phyloP scores from a whole-genome alignment of 1,140 invertebrate species.

The Bombus vancouverensis region DNA sequence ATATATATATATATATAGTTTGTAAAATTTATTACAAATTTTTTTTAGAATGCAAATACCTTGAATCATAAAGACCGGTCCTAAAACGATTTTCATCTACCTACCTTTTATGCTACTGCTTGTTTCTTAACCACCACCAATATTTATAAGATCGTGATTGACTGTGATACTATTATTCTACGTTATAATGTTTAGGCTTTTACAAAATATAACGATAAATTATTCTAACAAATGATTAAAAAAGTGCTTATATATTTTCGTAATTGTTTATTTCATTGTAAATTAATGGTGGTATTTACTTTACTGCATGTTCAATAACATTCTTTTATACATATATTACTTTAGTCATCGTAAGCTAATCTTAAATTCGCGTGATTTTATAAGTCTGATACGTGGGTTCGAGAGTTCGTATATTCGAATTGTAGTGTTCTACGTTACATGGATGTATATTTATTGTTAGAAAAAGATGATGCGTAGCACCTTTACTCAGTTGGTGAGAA shows the following conservation, averaged over 20 bases:
- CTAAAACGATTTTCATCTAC: not conserved
- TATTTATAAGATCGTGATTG: not conserved
- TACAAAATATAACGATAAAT: not conserved
- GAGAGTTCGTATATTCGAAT: not conserved
- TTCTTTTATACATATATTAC: no score
- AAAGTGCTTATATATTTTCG: not conserved
- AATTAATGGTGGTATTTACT: not conserved
- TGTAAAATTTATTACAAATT: no score
- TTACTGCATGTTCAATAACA: not conserved
- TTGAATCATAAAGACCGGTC: not conserved
- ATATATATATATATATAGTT: no score
- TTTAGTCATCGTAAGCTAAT: not conserved
- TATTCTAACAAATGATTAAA: not conserved
- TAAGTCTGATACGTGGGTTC: not conserved
- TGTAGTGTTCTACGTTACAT: not conserved
- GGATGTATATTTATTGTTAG: constrained; percentile 2
- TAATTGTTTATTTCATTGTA: no score
- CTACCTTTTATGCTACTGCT: not conserved
- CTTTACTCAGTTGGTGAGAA: not conserved
- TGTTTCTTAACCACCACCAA: not conserved
- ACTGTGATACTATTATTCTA: not conserved
- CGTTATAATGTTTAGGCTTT: not conserved
- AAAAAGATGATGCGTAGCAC: not conserved
- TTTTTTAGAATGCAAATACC: not conserved
- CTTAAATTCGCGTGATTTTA: constrained; percentile 1